These are phyloP conservation scores for Conchocele bisecta DNA, from an alignment of 2,888 invertebrate genomes.

Conservation along the genomic window DNA sequence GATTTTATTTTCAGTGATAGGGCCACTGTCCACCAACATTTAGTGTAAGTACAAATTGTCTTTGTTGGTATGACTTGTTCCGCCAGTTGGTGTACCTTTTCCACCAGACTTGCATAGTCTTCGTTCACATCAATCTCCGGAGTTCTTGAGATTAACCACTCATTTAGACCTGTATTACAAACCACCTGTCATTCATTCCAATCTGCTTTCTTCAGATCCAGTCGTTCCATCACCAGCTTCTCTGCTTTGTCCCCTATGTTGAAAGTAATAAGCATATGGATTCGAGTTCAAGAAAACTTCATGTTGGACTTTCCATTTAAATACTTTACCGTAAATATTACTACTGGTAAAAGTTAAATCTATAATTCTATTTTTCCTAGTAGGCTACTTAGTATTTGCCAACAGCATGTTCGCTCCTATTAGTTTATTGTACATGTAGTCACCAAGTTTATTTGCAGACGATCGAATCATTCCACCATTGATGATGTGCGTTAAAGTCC, in stretches of 20 bases:
- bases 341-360: slow-evolving; percentile 2
- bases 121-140: not conserved
- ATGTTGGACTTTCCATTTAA: slow-evolving; percentile 11
- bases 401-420: not conserved
- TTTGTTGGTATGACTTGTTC: slow-evolving; percentile 10
- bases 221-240: not conserved
- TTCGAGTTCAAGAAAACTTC: slow-evolving; percentile 20
- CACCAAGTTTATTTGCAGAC: slow-evolving; percentile 7
- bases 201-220: not conserved
- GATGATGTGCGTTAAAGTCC: slow-evolving; percentile 23
- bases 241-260: not conserved
- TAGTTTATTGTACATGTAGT: not conserved
- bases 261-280: not conserved
- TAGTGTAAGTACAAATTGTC: slow-evolving; percentile 17
- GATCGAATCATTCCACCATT: slow-evolving; percentile 17
- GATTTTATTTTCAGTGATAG: not conserved
- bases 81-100: not conserved
- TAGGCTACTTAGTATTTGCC: slow-evolving; percentile 1
- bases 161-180: not conserved
- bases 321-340: not conserved
- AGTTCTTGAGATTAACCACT: not conserved
- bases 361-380: slow-evolving; percentile 18
- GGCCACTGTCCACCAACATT: slow-evolving; percentile 1
- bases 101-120: slow-evolving; percentile 1
- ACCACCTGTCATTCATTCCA: not conserved